These are phyloP conservation scores for Brachypalpus laphriformis DNA, from an alignment of 2,888 invertebrate species.

Conservation along the genomic window DNA sequence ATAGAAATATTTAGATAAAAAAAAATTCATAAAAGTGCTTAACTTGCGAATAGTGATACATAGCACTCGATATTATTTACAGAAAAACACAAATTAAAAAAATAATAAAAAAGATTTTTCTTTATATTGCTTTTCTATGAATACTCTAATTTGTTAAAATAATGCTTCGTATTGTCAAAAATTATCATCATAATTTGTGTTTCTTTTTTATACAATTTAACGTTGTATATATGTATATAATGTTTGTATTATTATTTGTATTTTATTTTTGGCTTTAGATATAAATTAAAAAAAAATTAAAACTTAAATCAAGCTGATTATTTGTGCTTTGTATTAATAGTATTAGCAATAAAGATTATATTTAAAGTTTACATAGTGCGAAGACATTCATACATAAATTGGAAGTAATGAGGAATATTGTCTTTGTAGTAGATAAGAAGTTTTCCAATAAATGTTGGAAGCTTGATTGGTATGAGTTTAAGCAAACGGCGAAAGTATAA, in stretches of 20 bases:
- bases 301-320: too few species aligned
- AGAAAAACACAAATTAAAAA: slow-evolving; percentile 13
- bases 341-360: neutral
- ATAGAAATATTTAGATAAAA: neutral
- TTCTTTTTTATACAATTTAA: slow-evolving; percentile 4
- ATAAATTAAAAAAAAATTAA: neutral
- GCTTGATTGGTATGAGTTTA: too few species aligned
- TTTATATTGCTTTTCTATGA: slow-evolving; percentile 52
- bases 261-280: slow-evolving; percentile 17
- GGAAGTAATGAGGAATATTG: neutral
- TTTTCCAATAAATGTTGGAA: neutral
- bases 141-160: slow-evolving; percentile 54
- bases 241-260: neutral
- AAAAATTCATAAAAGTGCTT: neutral
- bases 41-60: slow-evolving; percentile 11
- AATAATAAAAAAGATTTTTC: neutral
- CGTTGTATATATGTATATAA: neutral
- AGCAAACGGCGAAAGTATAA: too few species aligned
- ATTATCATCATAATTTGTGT: slow-evolving; percentile 65
- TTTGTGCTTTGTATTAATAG: slow-evolving; percentile 14
- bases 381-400: neutral
- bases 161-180: slow-evolving; percentile 70
- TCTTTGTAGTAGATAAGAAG: neutral
- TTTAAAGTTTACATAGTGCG: neutral
- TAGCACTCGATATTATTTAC: slow-evolving; percentile 38